These are phyloP conservation scores for Spodoptera littoralis DNA, from an alignment of 2,888 invertebrate species.

Conservation along the genomic window DNA sequence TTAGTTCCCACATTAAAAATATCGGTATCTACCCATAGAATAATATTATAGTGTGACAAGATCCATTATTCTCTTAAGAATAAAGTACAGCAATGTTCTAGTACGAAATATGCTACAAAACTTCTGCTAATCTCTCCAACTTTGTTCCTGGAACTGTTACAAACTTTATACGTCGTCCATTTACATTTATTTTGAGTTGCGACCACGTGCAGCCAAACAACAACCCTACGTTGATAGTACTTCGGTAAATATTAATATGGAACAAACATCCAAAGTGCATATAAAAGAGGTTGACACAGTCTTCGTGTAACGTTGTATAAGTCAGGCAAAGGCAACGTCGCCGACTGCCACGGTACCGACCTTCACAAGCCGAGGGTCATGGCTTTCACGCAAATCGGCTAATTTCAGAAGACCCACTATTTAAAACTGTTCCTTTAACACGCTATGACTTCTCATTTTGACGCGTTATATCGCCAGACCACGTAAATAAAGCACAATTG, in stretches of 20 bases:
- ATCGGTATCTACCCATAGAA: too few relatives aligned
- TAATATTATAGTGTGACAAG: too few relatives aligned
- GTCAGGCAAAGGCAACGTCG: constrained; percentile 66
- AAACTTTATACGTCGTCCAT: neutral
- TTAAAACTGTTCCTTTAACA: constrained; percentile 70
- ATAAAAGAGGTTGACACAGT: constrained; percentile 30
- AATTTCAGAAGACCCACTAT: constrained; percentile 69
- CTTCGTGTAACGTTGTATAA: constrained; percentile 41
- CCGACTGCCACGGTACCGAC: constrained; percentile 77
- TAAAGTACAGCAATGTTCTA: too few relatives aligned
- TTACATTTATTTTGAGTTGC: constrained; percentile 6
- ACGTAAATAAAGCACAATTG: constrained; percentile 55
- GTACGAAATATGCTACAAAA: too few relatives aligned
- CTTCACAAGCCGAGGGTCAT: constrained; percentile 72
- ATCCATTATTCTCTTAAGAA: too few relatives aligned
- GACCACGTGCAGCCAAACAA: constrained; percentile 2
- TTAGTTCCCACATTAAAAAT: too few relatives aligned
- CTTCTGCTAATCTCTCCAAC: too few relatives aligned
- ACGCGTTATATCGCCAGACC: constrained; percentile 62
- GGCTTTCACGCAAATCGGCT: constrained; percentile 73
- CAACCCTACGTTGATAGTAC: neutral
- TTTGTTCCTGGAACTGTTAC: neutral
- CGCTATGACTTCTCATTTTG: constrained; percentile 64
- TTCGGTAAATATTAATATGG: constrained; percentile 15
- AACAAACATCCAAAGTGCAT: constrained; percentile 36